Evolutionary conservation across 1,140 invertebrate genomes (phyloP), one percentile per base, ranked within the genome.

Genomic region (Dreissena polymorpha): DNA sequence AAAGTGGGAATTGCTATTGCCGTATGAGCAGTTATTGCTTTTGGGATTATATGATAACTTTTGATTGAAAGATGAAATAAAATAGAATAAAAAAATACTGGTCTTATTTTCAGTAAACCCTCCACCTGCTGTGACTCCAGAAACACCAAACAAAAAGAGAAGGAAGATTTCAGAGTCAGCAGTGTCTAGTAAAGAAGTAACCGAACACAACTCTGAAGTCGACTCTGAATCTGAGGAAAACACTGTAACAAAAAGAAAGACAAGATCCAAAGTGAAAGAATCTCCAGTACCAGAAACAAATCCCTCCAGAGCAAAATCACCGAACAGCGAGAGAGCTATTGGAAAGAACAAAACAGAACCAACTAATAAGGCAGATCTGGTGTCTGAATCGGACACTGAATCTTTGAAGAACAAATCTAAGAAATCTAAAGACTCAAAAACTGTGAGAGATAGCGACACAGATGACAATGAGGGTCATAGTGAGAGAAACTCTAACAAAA

Each of bases 191-290:
- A 68, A 71, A 10, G 51, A n/a, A 68, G 39, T n/a, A n/a, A 27
- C 51, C 39, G 60, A 68, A n/a, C 27, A 21, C 18, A 64, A 85
- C 14, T 75, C 74, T 18, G 71, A 68, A 3, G 65, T 60, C 3
- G 84, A 81, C n/a, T 51, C 78, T 53, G 84, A 85, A 63, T 79
- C 70, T 39, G 84, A 84, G 53, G 64, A 51, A 53, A 67, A 70
- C 55, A 23, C 79, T 29, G 55, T 60, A 0, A 81, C 82, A n/a
- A 53, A 21, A 39, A 70, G 84, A 69, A 82, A 71, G 57, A 84
- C 83, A 74, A 65, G 80, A 49, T 86, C 82, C 27, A 87, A 83
- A 64, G 75, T 51, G 0, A 79, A 83, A 72, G 76, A 75, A 39
- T 83, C 74, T 75, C 75, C 80, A 10, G 25, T 50, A 10, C 27